Conservation (phyloP, 2,113 vertebrate species). For the Progne subis region DNA sequence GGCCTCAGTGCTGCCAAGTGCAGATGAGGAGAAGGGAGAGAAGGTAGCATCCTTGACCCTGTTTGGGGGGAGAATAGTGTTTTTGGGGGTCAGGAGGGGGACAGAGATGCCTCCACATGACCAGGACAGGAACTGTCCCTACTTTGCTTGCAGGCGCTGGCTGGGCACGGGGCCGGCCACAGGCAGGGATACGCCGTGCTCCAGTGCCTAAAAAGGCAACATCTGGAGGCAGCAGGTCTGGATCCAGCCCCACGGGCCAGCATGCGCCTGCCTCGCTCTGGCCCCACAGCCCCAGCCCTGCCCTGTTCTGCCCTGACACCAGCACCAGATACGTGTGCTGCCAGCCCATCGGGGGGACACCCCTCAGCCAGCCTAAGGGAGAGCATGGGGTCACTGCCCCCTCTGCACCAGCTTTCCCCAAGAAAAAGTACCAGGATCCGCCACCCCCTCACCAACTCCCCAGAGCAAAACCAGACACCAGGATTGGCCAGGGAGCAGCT, state of each 20-base stretch:
- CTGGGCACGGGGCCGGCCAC: background rate
- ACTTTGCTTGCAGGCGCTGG: background rate
- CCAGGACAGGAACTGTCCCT: background rate
- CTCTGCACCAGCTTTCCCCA: background rate
- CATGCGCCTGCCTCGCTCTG: background rate
- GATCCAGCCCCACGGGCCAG: background rate
- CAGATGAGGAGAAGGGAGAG: background rate
- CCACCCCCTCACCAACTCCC: fast-evolving
- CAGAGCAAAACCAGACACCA: background rate
- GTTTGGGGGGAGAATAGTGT: background rate
- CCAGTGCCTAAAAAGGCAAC: slow-evolving; percentile 79
- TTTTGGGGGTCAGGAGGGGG: background rate
- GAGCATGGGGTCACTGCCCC: background rate
- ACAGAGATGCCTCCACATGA: background rate
- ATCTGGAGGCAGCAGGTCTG: slow-evolving; percentile 15
- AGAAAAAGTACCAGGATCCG: fast-evolving
- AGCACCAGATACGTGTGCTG: background rate
- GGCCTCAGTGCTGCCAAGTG: background rate
- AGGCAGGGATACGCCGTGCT: background rate
- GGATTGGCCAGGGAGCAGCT: background rate
- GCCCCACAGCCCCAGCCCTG: background rate
- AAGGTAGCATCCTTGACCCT: background rate
- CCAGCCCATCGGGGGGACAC: background rate
- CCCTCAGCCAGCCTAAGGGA: background rate
- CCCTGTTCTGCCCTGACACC: background rate